Conservation (phyloP, 2,797 vertebrate genomes). For the Lycodopsis pacificus region DNA sequence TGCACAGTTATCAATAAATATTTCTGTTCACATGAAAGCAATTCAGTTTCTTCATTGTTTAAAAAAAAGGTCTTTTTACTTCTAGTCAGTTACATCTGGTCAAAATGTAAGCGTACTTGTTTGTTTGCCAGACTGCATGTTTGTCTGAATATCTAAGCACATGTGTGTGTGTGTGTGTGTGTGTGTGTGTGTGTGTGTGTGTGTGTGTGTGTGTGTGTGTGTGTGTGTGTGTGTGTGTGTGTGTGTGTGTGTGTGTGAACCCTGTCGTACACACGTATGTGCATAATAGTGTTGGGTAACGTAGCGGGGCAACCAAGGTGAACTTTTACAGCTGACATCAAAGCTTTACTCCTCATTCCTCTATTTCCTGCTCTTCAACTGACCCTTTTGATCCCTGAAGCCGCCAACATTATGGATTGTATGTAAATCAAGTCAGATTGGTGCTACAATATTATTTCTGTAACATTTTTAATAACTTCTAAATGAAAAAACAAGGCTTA, state of each 20-base stretch:
- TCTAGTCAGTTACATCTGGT: slow-evolving; percentile 3
- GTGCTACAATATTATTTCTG: neutral
- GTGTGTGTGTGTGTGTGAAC: neutral
- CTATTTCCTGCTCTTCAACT: slow-evolving; percentile 45
- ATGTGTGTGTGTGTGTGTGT: neutral
- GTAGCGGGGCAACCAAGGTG: slow-evolving; percentile 18
- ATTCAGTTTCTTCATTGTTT: neutral
- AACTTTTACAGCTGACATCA: slow-evolving; percentile 74
- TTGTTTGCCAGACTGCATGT: neutral
- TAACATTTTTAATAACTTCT: neutral
- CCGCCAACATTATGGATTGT: neutral
- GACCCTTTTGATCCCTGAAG: slow-evolving; percentile 35
- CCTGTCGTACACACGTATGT: neutral
- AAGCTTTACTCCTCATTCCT: slow-evolving; percentile 56
- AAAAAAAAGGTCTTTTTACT: slow-evolving; percentile 16
- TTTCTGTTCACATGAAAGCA: neutral
- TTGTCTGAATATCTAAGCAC: neutral
- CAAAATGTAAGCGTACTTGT: slow-evolving; percentile 5
- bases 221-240: no score
- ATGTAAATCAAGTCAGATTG: neutral
- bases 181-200: no score
- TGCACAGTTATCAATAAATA: neutral
- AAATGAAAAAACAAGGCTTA: slow-evolving; percentile 4
- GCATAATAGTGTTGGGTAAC: slow-evolving; percentile 19
- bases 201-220: no score